Base-by-base conservation (phyloP, 2,888 invertebrate species). In the Brachyptera risi region DNA sequence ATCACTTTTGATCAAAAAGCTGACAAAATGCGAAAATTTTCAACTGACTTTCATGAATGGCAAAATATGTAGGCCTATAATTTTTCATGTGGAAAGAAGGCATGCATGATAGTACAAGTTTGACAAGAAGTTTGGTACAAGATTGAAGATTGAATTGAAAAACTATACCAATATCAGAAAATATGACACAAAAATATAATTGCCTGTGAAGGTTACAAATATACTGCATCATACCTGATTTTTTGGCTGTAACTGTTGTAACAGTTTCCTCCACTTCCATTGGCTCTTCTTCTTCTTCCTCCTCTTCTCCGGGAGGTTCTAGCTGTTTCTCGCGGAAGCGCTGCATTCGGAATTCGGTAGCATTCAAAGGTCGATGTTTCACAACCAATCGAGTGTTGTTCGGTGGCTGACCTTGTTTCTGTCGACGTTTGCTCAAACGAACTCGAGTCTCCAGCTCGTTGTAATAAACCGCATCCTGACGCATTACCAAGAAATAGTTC, bases 401-500 rank as follows among this genome's bases (percentile, higher is more conserved):
- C 65, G 81, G 87, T 63, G 79, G 83, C 64, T 84, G 83, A 1
- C 86, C 87, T 60, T 79, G 79, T 68, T 90, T 88, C 51, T 94
- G 91, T 56, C 97, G 83, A 13, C 97, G 83, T 75, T 97, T 97
- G 67, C 92, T 96, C 62, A 97, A 79, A 3, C 96, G 86, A 13
- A 54, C 54, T 15, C 80, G 77, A 0, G 96, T 96, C 76, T 97
- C 96, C 68, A 97, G 72, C 76, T 96, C 96, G 76, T 96, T 93
- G 76, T 96, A 98, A 76, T 88, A 97, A 3, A 96, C 92, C 40
- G 90, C 90, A 73, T 93, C 92, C 67, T 88, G 87, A 62, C 96
- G 84, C 67, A 95, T 86, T 62, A 96, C 92, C 76, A 97, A 87
- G 79, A 96, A 97, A 73, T 96, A 97, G 74, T 96, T 98, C 76